Percentiles rank a stretch among this genome's conserved stretches.
phyloP scores from a whole-genome alignment of 1,140 invertebrate genomes.

The Physella acuta region DNA sequence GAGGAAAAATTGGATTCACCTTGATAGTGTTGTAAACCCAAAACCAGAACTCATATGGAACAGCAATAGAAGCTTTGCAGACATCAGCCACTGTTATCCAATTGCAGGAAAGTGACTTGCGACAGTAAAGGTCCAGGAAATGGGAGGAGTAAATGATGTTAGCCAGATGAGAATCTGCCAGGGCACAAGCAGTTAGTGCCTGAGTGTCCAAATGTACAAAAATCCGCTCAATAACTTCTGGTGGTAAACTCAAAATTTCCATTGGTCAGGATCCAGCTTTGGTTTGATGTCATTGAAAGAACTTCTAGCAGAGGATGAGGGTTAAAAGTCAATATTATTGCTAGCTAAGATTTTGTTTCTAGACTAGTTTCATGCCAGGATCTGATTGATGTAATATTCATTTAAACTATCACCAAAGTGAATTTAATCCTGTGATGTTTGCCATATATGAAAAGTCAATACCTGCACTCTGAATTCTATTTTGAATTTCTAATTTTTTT shows the following conservation, averaged over 20 bases:
- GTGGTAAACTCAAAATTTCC: conserved; percentile 15
- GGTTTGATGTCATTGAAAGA: no score
- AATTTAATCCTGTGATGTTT: no score
- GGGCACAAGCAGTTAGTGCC: conserved; percentile 16
- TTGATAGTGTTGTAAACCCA: conserved; percentile 20
- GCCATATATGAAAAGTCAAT: no score
- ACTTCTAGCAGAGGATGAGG: no score
- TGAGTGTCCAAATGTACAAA: conserved; percentile 25
- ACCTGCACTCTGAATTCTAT: no score
- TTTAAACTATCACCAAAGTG: no score
- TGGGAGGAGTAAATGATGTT: conserved; percentile 19
- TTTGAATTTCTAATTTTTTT: no score
- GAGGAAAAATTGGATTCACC: no score
- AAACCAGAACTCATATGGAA: conserved; percentile 24
- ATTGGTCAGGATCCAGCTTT: conserved; percentile 4
- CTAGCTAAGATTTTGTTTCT: no score
- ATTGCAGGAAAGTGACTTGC: conserved; percentile 5
- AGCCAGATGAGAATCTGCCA: conserved; percentile 16
- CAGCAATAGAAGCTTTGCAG: neutral
- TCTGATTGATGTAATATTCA: no score
- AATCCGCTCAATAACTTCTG: conserved; percentile 19
- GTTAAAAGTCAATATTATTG: no score
- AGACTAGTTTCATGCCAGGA: no score
- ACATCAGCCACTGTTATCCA: conserved; percentile 17
- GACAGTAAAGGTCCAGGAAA: conserved; percentile 22